Evolutionary conservation across 2,888 invertebrate species (phyloP).

Genomic region (Apodemia duryi): DNA sequence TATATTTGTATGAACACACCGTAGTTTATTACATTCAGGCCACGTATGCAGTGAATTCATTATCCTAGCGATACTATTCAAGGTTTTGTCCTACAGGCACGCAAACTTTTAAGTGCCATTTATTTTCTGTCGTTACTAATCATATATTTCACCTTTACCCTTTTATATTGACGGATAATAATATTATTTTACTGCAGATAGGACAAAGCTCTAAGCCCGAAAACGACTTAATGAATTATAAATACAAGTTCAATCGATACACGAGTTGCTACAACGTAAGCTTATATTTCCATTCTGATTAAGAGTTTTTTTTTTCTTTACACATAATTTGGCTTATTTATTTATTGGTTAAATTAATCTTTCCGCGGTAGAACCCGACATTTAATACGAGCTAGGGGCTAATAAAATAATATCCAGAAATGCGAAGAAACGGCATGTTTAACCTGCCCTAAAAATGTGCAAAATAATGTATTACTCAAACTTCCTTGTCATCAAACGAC

Average conservation of each 20-base stretch:
- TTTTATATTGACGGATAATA: background rate
- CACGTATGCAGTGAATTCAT: background rate
- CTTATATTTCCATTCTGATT: too few species aligned
- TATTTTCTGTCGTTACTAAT: background rate
- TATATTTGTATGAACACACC: background rate
- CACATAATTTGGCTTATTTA: too few species aligned
- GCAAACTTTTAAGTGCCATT: background rate
- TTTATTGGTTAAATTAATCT: too few species aligned
- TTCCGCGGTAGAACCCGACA: too few species aligned
- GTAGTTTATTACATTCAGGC: background rate
- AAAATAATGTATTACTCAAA: too few species aligned
- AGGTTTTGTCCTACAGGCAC: background rate
- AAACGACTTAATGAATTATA: background rate
- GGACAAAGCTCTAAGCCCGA: background rate
- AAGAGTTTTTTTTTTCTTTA: too few species aligned
- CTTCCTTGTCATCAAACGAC: too few species aligned
- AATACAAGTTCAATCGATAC: background rate
- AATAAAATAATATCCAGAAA: too few species aligned
- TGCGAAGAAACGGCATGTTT: too few species aligned
- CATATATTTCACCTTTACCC: background rate
- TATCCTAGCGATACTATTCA: background rate
- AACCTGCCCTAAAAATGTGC: too few species aligned
- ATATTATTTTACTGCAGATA: background rate
- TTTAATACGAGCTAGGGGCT: too few species aligned
- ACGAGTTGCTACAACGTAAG: too few species aligned